phyloP scores from a whole-genome alignment of 1,140 invertebrate species.

The Pentalonia nigronervosa region DNA sequence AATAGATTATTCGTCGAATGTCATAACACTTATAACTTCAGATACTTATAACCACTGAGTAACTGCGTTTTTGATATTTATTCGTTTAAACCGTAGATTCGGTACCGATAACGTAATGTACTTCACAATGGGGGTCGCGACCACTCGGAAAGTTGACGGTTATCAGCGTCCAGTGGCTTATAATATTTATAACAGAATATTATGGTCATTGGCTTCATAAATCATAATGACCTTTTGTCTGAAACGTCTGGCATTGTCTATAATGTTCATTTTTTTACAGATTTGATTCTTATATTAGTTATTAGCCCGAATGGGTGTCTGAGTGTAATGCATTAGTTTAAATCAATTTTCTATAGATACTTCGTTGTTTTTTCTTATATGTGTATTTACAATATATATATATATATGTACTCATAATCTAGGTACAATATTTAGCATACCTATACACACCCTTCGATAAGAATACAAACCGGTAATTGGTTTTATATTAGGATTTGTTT shows the following conservation, averaged over 20 bases:
- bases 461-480: not conserved
- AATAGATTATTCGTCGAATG: not conserved
- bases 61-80: not conserved
- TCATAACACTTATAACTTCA: not conserved
- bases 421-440: not conserved
- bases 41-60: not conserved
- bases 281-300: not conserved
- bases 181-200: not conserved
- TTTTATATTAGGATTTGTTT: not conserved
- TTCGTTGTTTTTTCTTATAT: not conserved
- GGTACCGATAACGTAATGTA: not conserved
- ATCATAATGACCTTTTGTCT: not conserved
- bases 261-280: not conserved
- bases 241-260: not conserved
- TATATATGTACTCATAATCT: not conserved
- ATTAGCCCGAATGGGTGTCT: not conserved
- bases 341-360: not conserved
- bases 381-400: not conserved
- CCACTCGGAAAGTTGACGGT: not conserved
- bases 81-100: conserved; percentile 8
- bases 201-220: not conserved
- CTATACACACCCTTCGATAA: not conserved
- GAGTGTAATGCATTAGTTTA: not conserved
- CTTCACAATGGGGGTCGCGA: not conserved
- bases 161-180: not conserved